A percentile compares a stretch with the other conserved stretches of the same genome.
phyloP scores from a whole-genome alignment of 2,888 invertebrate species.

The Agrypnus murinus region DNA sequence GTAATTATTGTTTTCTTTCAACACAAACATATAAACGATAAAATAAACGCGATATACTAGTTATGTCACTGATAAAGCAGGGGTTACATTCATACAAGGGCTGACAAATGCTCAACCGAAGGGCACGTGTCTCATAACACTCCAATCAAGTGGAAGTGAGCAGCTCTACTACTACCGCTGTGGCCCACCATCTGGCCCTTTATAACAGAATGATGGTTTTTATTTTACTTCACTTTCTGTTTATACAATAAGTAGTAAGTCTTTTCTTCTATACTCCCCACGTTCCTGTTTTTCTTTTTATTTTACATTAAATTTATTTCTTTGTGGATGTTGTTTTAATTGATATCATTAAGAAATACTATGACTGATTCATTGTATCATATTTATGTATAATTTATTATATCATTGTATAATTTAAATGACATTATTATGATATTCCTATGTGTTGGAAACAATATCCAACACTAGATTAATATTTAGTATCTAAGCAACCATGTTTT shows the following conservation, averaged over 20 bases:
- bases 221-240: constrained; percentile 28
- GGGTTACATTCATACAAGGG: constrained; percentile 46
- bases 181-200: constrained; percentile 56
- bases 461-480: too few relatives aligned
- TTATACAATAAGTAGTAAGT: constrained; percentile 3
- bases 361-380: too few relatives aligned
- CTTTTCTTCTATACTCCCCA: neutral
- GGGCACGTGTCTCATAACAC: constrained; percentile 60
- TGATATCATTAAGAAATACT: too few relatives aligned
- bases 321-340: too few relatives aligned
- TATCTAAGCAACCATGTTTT: too few relatives aligned
- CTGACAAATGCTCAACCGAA: constrained; percentile 61
- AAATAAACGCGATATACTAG: neutral
- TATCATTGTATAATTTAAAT: too few relatives aligned
- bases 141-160: constrained; percentile 60
- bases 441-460: too few relatives aligned
- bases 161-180: constrained; percentile 48
- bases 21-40: constrained; percentile 8
- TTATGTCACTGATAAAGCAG: constrained; percentile 34
- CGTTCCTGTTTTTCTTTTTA: constrained; percentile 9
- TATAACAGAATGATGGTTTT: constrained; percentile 28
- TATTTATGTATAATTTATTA: too few relatives aligned
- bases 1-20: too few relatives aligned
- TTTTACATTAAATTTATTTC: neutral
- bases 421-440: too few relatives aligned